Evolutionary conservation across 1,140 invertebrate species (phyloP).

Genomic region (Papilio polytes): DNA sequence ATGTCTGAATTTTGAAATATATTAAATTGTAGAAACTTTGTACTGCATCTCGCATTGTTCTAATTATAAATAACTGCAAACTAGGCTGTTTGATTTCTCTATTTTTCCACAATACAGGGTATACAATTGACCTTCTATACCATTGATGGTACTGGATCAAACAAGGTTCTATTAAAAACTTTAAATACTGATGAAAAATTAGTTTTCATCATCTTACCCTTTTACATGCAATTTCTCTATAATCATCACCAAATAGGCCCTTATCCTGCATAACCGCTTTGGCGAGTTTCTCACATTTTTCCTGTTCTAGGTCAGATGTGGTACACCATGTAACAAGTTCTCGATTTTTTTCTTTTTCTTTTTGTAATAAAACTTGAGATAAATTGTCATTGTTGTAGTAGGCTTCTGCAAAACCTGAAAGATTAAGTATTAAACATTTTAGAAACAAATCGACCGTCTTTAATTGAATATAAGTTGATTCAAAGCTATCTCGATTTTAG

Average conservation of each 20-base stretch:
- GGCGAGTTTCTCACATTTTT: conserved; percentile 90
- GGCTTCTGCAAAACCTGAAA: conserved; percentile 45
- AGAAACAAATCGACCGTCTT: too few relatives aligned
- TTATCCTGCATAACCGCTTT: conserved; percentile 87
- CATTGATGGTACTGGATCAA: too few relatives aligned
- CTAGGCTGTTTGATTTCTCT: too few relatives aligned
- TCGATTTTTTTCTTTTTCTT: conserved; percentile 60
- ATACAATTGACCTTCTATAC: too few relatives aligned
- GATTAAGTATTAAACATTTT: background rate
- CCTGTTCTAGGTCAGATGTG: conserved; percentile 87
- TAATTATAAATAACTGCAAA: too few relatives aligned
- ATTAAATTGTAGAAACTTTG: too few relatives aligned
- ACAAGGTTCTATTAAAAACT: too few relatives aligned
- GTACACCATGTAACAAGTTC: conserved; percentile 90
- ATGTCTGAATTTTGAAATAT: conserved; percentile 6
- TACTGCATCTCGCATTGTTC: too few relatives aligned
- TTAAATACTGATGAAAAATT: too few relatives aligned
- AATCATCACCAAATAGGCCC: conserved; percentile 85
- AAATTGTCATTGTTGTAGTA: conserved; percentile 52
- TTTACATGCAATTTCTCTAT: conserved; percentile 87
- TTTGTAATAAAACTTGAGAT: conserved; percentile 50
- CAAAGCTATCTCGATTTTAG: too few relatives aligned
- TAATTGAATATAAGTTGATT: too few relatives aligned
- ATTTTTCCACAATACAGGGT: too few relatives aligned
- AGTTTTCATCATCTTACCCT: conserved; percentile 71